Evolutionary conservation across 2,113 vertebrate genomes (phyloP).

Genomic region (Cercocebus atys): DNA sequence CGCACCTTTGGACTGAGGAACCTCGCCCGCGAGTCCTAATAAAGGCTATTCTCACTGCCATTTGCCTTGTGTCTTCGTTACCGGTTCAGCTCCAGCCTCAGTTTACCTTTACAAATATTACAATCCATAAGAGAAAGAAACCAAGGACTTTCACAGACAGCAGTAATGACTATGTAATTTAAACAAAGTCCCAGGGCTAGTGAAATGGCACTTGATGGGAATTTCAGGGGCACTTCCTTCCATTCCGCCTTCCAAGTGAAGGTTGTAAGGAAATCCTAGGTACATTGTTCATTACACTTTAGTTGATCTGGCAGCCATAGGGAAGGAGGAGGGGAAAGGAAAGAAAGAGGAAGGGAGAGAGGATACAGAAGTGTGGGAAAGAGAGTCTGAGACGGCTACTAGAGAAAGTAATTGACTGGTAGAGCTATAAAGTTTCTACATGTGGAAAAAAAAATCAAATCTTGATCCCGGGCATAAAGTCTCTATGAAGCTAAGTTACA

Average conservation of each 20-base stretch:
- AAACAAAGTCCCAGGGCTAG: neutral
- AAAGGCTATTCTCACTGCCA: no score
- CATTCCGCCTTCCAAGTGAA: neutral
- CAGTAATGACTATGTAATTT: neutral
- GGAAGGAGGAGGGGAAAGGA: neutral
- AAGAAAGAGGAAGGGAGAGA: neutral
- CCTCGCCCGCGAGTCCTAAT: rapidly evolving
- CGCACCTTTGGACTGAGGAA: no score
- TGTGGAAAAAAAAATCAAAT: neutral
- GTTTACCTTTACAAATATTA: neutral
- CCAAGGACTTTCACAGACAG: neutral
- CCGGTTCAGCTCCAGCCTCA: no score
- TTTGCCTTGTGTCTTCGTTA: no score
- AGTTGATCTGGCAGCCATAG: neutral
- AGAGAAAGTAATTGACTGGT: neutral
- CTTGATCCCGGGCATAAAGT: neutral
- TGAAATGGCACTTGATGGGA: neutral
- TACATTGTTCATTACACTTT: neutral
- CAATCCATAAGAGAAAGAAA: neutral
- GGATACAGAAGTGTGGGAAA: neutral
- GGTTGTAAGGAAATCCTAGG: neutral
- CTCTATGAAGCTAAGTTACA: neutral
- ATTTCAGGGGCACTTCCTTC: neutral
- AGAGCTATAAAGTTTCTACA: neutral
- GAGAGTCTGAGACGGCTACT: neutral